phyloP scores from a whole-genome alignment of 2,888 invertebrate species.

The Dysmachus trigonus region DNA sequence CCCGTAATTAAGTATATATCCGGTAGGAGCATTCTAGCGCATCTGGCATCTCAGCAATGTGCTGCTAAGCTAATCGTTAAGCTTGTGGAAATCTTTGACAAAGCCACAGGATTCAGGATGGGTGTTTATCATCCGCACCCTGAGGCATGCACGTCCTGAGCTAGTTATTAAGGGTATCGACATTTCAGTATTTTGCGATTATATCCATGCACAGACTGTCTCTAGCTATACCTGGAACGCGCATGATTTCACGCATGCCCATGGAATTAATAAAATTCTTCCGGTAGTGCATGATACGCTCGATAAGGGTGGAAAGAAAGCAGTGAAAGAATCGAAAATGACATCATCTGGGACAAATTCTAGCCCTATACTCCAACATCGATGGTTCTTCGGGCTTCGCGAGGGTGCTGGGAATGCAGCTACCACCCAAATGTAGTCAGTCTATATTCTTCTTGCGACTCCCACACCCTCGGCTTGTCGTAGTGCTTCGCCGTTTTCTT shows the following conservation, averaged over 20 bases:
- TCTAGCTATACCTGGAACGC: neutral
- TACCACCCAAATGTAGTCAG: neutral
- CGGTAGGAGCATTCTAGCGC: neutral
- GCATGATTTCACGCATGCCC: conserved; percentile 22
- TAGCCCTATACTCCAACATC: neutral
- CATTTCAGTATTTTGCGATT: neutral
- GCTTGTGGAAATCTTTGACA: neutral
- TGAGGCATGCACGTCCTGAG: neutral
- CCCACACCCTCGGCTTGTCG: neutral
- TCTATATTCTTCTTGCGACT: neutral
- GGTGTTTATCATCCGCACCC: neutral
- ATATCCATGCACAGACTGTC: neutral
- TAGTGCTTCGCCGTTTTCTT: conserved; percentile 3
- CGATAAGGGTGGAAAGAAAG: neutral
- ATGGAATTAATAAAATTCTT: neutral
- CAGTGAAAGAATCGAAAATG: conserved; percentile 18
- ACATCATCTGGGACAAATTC: conserved; percentile 32
- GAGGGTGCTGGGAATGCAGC: conserved; percentile 17
- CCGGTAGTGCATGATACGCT: neutral
- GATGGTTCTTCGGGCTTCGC: neutral
- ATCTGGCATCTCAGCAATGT: neutral
- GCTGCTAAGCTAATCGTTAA: neutral
- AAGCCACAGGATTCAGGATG: neutral
- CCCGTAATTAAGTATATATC: neutral
- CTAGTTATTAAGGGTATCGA: neutral